Base-by-base conservation (phyloP, 2,888 invertebrate species). In the Pristionchus fissidentatus region DNA sequence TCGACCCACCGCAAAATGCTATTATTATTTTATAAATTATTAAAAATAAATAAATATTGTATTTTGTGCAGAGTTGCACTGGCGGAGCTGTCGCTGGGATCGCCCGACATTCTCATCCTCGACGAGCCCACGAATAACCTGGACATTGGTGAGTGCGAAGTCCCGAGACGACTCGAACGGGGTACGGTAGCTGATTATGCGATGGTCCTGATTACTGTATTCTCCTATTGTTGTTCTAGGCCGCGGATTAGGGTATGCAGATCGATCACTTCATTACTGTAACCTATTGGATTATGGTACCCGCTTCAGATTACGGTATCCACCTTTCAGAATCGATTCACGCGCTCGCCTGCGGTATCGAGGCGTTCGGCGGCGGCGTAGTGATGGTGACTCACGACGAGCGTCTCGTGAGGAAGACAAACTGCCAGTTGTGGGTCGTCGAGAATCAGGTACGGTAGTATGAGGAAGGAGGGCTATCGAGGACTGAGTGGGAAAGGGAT, bases 61-160 rank as follows among this genome's bases (percentile, higher is more conserved):
- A 22, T 55, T 55, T 15, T 43, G 35, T 82, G 5, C 82, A 92
- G 98, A 95, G 93, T 98, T 95, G 99, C 99, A 0, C 93, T 99
- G 73, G 98, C 98, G 0, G 98, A 99, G 93, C 94, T 99, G 29
- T 96, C 97, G 75, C 94, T 97, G 0, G 96, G 96, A 93, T 97
- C 96, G 1, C 99, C 99, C 0, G 98, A 99, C 94, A 97, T 99
- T 55, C 95, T 99, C 29, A 97, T 99, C 92, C 94, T 98, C 93
- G 99, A 99, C 94, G 99, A 99, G 94, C 99, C 99, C 86, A 99
- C 99, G 19, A 99, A 99, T 93, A 99, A 99, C 94, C 94, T 99
- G 91, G 99, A 99, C 93, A 98, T 99, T 88, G 99, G 82, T 82
- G 10, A 35, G 70, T 43, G n/a, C n/a, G n/a, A n/a, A n/a, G n/a